Evolutionary conservation across 23 tunicate species (phyloP).

Genomic region (Trididemnum clinides): DNA sequence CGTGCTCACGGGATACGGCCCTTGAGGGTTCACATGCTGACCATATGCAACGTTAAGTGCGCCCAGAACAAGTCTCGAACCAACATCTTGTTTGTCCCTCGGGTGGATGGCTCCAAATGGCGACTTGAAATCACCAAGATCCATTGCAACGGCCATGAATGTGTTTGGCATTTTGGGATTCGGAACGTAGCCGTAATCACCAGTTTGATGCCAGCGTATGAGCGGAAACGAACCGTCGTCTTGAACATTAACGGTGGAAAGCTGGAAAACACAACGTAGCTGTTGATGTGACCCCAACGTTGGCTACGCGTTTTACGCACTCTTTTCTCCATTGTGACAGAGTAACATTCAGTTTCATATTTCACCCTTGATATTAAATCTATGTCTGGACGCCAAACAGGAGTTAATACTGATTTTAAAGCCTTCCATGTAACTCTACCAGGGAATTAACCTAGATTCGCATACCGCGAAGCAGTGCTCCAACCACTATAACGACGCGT

Average conservation of each 20-base stretch:
- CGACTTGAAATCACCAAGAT: constrained; percentile 64
- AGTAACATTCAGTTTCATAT: too few species aligned
- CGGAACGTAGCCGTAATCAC: constrained; percentile 70
- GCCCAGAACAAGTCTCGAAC: constrained; percentile 44
- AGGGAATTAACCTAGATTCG: too few species aligned
- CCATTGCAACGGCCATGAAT: constrained; percentile 79
- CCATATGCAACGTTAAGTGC: constrained; percentile 58
- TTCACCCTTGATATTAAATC: too few species aligned
- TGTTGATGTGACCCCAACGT: too few species aligned
- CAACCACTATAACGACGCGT: too few species aligned
- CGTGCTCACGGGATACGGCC: constrained; percentile 47
- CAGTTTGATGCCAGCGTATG: constrained; percentile 80
- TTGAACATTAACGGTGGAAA: neutral
- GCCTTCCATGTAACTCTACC: too few species aligned
- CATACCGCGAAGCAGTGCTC: too few species aligned
- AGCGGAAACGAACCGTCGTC: constrained; percentile 19
- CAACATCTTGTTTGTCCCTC: constrained; percentile 88
- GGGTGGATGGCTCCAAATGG: constrained; percentile 80
- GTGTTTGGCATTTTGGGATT: constrained; percentile 72
- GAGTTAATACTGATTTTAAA: too few species aligned
- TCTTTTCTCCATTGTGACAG: too few species aligned
- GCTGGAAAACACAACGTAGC: neutral
- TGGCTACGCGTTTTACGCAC: too few species aligned
- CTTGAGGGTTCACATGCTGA: constrained; percentile 48
- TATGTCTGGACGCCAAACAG: too few species aligned